These are phyloP conservation scores for Drosophila jambulina DNA, from an alignment of 1,140 invertebrate genomes.

Conservation along the genomic window DNA sequence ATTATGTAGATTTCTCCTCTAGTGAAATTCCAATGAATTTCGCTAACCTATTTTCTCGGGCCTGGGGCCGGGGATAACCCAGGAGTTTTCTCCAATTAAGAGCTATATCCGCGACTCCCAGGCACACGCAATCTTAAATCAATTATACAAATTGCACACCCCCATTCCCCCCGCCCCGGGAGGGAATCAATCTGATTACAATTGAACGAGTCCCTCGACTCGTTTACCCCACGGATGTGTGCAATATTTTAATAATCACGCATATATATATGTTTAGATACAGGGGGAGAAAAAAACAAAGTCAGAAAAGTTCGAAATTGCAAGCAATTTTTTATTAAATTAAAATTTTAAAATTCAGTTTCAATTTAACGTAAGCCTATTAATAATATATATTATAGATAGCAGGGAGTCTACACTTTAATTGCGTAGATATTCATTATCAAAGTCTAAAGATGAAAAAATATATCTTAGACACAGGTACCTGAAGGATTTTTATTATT, in stretches of 20 bases:
- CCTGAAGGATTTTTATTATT: not conserved
- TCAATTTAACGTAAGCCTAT: not conserved
- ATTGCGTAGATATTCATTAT: not conserved
- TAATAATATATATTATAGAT: too few relatives aligned
- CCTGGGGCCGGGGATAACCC: conserved; percentile 6
- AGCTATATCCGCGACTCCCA: conserved; percentile 52
- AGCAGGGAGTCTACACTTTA: too few relatives aligned
- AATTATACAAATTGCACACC: conserved; percentile 76
- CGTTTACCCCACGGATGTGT: conserved; percentile 24
- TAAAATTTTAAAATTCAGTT: too few relatives aligned
- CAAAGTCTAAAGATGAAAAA: not conserved
- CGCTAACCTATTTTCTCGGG: conserved; percentile 20
- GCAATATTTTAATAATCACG: conserved; percentile 57
- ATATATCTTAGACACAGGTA: not conserved
- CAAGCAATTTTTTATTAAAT: not conserved
- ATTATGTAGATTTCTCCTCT: conserved; percentile 21
- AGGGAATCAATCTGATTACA: conserved; percentile 71
- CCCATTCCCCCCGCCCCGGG: not conserved
- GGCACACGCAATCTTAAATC: conserved; percentile 72
- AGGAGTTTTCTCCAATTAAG: conserved; percentile 48
- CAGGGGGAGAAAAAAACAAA: not conserved
- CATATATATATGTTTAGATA: conserved; percentile 22
- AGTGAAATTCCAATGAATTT: conserved; percentile 29
- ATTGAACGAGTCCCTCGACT: conserved; percentile 36
- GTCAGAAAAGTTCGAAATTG: not conserved